Conservation (phyloP, 1,140 invertebrate species). For the Triops cancriformis region DNA sequence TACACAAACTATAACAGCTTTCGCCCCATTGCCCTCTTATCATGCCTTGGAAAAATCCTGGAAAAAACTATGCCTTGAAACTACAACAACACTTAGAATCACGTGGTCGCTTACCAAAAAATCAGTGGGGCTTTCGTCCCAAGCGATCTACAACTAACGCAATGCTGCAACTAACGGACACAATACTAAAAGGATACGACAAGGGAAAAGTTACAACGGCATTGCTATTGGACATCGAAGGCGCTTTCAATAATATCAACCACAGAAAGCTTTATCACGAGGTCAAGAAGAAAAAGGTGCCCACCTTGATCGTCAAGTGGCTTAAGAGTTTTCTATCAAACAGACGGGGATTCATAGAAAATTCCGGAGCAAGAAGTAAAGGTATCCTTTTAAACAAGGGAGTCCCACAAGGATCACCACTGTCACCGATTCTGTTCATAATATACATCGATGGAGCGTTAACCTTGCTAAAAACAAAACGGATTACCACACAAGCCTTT, state of each 20-base stretch:
- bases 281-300: neutral
- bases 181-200: slow-evolving; percentile 4
- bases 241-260: neutral
- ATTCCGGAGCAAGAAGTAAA: neutral
- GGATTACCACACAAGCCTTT: neutral
- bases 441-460: neutral
- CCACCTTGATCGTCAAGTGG: neutral
- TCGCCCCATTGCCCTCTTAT: no score
- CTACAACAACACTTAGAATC: neutral
- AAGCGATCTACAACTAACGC: neutral
- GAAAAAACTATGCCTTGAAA: neutral
- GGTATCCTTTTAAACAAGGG: neutral
- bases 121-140: slow-evolving; percentile 5
- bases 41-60: slow-evolving; percentile 16
- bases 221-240: slow-evolving; percentile 16
- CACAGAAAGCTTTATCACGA: neutral
- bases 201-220: slow-evolving; percentile 14
- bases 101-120: neutral
- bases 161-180: neutral
- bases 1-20: neutral
- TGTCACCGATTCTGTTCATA: slow-evolving; percentile 17
- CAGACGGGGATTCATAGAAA: neutral
- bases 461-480: neutral
- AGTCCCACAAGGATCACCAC: slow-evolving; percentile 1
- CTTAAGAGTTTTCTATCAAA: neutral